Evolutionary conservation across 2,888 invertebrate species (phyloP).

Genomic region (Campoletis raptor): DNA sequence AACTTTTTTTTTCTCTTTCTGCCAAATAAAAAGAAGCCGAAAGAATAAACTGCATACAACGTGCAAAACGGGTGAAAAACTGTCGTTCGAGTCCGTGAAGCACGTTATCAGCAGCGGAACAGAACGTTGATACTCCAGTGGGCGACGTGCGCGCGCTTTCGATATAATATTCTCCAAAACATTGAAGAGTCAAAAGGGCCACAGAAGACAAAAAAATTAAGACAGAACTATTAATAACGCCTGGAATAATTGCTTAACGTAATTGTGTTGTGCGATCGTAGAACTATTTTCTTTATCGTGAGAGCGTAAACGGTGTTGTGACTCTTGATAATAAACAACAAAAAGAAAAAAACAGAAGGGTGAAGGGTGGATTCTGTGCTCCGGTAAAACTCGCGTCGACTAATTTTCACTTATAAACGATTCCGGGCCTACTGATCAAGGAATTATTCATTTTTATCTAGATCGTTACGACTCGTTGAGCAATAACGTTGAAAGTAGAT

Average conservation of each 20-base stretch:
- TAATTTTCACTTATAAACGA: not conserved
- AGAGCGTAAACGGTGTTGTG: conserved; percentile 17
- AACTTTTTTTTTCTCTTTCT: not conserved
- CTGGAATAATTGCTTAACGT: not conserved
- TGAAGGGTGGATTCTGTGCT: not conserved
- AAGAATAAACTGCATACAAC: not conserved
- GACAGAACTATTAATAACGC: conserved; percentile 14
- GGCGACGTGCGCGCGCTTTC: conserved; percentile 54
- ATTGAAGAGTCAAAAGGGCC: conserved; percentile 16
- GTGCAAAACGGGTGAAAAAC: not conserved
- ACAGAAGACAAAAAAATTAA: not conserved
- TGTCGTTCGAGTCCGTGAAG: not conserved
- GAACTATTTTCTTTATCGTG: not conserved
- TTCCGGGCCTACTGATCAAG: not conserved
- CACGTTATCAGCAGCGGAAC: conserved; percentile 33
- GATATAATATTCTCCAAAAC: conserved; percentile 49
- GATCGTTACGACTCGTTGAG: not conserved
- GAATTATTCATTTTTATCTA: not conserved
- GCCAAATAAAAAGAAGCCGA: not conserved
- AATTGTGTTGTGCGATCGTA: not conserved
- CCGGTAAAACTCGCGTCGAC: not conserved
- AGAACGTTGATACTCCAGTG: conserved; percentile 30
- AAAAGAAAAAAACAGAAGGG: not conserved
- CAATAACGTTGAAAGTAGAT: not conserved
- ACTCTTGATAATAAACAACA: not conserved